phyloP scores from a whole-genome alignment of 2,888 invertebrate species.

The Alloplasta piceator region DNA sequence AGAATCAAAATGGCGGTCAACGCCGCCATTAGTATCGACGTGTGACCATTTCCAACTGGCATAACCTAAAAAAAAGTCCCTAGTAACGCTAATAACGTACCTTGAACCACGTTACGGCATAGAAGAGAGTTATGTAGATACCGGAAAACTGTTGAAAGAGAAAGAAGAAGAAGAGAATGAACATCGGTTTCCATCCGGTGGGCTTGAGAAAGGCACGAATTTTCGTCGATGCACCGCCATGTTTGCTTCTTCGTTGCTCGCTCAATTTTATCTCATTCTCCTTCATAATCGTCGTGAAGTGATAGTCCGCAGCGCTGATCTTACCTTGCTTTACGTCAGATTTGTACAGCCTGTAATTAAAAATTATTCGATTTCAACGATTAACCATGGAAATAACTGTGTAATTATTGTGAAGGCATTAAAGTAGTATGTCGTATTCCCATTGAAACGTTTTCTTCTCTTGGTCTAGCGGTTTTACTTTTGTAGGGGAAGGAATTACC shows the following conservation, averaged over 20 bases:
- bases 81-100: constrained; percentile 77
- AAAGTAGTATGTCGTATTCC: too few species aligned
- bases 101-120: constrained; percentile 86
- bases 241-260: constrained; percentile 81
- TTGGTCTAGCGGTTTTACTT: too few species aligned
- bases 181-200: constrained; percentile 86
- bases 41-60: too few species aligned
- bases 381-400: neutral
- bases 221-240: constrained; percentile 79
- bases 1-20: neutral
- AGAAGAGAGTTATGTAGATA: constrained; percentile 87
- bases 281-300: constrained; percentile 84
- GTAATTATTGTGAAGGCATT: too few species aligned
- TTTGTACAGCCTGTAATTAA: constrained; percentile 74
- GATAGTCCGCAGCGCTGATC: constrained; percentile 83
- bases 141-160: constrained; percentile 86
- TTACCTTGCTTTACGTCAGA: constrained; percentile 74
- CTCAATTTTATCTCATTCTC: constrained; percentile 84
- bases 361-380: neutral
- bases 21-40: too few species aligned
- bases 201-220: constrained; percentile 84
- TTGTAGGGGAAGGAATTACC: constrained; percentile 75
- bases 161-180: constrained; percentile 85
- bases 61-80: neutral
- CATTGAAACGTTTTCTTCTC: too few species aligned